Percentiles rank a stretch among this genome's conserved stretches.
These are phyloP conservation scores for Mystacides longicornis DNA, from an alignment of 2,888 invertebrate genomes.

Conservation along the genomic window DNA sequence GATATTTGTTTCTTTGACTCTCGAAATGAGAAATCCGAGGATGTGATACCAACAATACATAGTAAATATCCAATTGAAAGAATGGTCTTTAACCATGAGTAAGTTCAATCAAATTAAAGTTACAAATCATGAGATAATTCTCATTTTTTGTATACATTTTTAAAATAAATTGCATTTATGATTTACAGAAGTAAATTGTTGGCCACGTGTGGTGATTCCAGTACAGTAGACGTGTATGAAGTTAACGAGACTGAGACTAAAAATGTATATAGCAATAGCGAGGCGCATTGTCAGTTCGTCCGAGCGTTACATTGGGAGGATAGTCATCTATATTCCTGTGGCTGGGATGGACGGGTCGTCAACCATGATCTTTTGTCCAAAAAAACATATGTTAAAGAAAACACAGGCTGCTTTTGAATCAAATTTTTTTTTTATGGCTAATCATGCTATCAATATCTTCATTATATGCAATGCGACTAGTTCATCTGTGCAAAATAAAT, in stretches of 20 bases:
- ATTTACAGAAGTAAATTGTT: slow-evolving; percentile 16
- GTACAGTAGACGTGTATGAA: slow-evolving; percentile 17
- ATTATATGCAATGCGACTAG: too few relatives aligned
- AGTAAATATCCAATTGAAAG: slow-evolving; percentile 34
- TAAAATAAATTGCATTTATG: neutral
- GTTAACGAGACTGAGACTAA: slow-evolving; percentile 1
- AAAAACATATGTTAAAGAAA: neutral
- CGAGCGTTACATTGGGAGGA: slow-evolving; percentile 49
- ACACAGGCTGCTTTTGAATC: too few relatives aligned
- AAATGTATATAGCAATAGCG: slow-evolving; percentile 29
- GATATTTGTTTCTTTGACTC: slow-evolving; percentile 35
- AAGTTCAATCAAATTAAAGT: neutral
- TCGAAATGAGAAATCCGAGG: slow-evolving; percentile 26
- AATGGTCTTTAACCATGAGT: slow-evolving; percentile 28
- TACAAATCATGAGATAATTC: neutral
- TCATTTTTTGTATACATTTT: neutral
- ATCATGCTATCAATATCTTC: too few relatives aligned
- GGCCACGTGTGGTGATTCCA: slow-evolving; percentile 22
- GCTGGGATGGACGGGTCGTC: slow-evolving; percentile 50
- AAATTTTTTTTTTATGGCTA: too few relatives aligned
- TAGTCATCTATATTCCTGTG: slow-evolving; percentile 43
- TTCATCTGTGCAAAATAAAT: too few relatives aligned
- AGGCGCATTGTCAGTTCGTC: slow-evolving; percentile 41
- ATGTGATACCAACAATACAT: neutral
- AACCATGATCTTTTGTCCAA: slow-evolving; percentile 31